Conservation (phyloP, 2,113 vertebrate genomes). For the Microcebus griseorufus region DNA sequence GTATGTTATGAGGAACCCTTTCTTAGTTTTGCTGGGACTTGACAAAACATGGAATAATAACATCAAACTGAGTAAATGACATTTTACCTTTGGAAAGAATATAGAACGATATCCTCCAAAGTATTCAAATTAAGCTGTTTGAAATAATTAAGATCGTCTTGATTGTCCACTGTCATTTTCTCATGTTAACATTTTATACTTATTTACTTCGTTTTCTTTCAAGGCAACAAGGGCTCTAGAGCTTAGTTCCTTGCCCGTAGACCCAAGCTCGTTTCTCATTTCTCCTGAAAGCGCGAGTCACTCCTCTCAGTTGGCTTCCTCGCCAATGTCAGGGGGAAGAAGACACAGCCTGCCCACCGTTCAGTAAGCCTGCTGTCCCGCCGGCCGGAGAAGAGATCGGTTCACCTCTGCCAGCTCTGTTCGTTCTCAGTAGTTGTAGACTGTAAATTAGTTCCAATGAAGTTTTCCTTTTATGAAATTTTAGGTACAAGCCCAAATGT, state of each 20-base stretch:
- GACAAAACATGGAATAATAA: neutral
- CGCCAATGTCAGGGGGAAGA: slow-evolving; percentile 26
- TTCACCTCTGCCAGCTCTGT: neutral
- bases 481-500: neutral
- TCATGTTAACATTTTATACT: neutral
- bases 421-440: neutral
- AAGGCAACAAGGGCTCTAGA: slow-evolving; percentile 27
- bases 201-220: slow-evolving; percentile 44
- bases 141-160: neutral
- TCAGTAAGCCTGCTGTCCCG: neutral
- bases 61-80: neutral
- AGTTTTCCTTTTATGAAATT: slow-evolving; percentile 13
- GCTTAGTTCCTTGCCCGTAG: neutral
- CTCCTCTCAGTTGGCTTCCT: neutral
- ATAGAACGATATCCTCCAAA: neutral
- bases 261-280: neutral
- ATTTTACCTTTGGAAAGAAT: neutral
- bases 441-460: neutral
- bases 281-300: neutral
- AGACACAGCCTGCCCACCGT: neutral
- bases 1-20: neutral
- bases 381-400: neutral
- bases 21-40: neutral
- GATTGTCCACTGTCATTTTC: neutral
- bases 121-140: neutral